Conservation (phyloP, 2,797 vertebrate species). For the Alosa sapidissima region DNA sequence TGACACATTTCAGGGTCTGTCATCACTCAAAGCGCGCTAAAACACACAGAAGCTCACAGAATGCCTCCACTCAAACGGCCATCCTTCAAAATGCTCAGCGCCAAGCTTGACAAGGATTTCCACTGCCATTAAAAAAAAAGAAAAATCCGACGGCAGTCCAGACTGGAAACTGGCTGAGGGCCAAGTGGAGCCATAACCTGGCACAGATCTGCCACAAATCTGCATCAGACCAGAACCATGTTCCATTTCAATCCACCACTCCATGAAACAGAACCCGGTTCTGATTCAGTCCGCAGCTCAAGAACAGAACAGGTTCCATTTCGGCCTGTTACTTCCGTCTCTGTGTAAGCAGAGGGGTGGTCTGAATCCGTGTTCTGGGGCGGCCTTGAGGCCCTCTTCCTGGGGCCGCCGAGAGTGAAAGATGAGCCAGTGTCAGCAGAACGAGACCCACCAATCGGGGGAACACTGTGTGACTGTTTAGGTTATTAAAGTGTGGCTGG, state of each 20-base stretch:
- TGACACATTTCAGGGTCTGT: neutral
- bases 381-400: neutral
- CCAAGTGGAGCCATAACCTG: neutral
- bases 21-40: neutral
- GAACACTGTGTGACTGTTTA: slow-evolving; percentile 7
- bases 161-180: neutral
- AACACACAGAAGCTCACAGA: slow-evolving; percentile 1
- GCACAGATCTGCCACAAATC: too few species aligned
- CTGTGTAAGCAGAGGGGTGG: neutral
- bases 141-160: neutral
- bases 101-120: neutral
- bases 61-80: neutral
- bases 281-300: neutral
- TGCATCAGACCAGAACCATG: neutral
- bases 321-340: neutral
- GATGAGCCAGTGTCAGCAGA: neutral
- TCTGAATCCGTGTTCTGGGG: neutral
- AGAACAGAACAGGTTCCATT: neutral
- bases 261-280: neutral
- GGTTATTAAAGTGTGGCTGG: neutral
- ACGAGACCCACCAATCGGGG: neutral
- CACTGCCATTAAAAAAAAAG: too few species aligned
- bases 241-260: neutral
- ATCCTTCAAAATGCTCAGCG: neutral
- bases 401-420: neutral